A percentile compares a stretch with the other conserved stretches of the same genome.
Conservation (phyloP, 35 echinoderm and acorn worm genomes). For the Ophiothrix spiculata region DNA sequence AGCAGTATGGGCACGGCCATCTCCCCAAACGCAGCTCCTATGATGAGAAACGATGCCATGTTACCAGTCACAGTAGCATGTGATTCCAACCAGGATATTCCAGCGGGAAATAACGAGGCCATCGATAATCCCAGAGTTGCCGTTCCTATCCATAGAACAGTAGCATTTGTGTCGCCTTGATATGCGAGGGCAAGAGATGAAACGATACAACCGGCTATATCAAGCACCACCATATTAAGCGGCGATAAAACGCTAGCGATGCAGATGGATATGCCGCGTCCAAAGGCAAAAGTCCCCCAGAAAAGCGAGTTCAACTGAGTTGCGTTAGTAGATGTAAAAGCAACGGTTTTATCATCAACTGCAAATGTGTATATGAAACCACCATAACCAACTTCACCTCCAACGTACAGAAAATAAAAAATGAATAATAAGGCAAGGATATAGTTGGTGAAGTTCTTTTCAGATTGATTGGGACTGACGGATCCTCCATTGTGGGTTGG, state of each 20-base stretch:
- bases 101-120: slow-evolving; percentile 86
- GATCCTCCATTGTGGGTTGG: neutral
- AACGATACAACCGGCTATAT: slow-evolving; percentile 41
- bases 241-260: slow-evolving; percentile 60
- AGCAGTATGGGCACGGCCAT: slow-evolving; percentile 67
- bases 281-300: slow-evolving; percentile 82
- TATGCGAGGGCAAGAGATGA: slow-evolving; percentile 29
- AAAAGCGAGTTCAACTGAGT: slow-evolving; percentile 57
- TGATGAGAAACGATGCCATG: slow-evolving; percentile 57
- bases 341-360: neutral
- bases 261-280: slow-evolving; percentile 69
- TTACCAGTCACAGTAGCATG: slow-evolving; percentile 70
- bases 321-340: slow-evolving; percentile 21
- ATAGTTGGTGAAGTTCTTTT: slow-evolving; percentile 28
- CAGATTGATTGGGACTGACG: neutral
- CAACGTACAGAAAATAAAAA: slow-evolving; percentile 87
- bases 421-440: slow-evolving; percentile 61
- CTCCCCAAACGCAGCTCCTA: slow-evolving; percentile 68
- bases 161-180: slow-evolving; percentile 17
- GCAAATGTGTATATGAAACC: slow-evolving; percentile 71
- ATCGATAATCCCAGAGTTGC: slow-evolving; percentile 67
- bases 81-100: slow-evolving; percentile 80
- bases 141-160: slow-evolving; percentile 62
- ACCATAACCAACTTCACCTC: slow-evolving; percentile 72
- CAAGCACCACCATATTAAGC: slow-evolving; percentile 51